phyloP scores from a whole-genome alignment of 2,113 vertebrate species.

The Pandion haliaetus region DNA sequence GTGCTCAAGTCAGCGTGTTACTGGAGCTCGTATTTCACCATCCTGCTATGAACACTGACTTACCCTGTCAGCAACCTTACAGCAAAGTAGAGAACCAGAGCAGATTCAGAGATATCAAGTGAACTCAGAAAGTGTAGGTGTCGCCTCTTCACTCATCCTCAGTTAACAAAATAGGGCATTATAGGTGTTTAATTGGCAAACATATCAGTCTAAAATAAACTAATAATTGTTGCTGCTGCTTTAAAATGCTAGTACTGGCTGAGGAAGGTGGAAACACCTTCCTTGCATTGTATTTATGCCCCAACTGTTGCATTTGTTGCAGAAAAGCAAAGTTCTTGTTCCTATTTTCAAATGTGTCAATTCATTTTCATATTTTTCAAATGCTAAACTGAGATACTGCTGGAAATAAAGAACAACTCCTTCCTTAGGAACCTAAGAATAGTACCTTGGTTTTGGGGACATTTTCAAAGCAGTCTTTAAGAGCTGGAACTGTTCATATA shows the following conservation, averaged over 20 bases:
- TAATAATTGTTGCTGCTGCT: background rate
- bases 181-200: slow-evolving; percentile 66
- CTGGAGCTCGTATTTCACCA: background rate
- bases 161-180: background rate
- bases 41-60: background rate
- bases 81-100: background rate
- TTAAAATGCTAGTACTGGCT: background rate
- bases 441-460: background rate
- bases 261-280: background rate
- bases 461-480: background rate
- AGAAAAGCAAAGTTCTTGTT: background rate
- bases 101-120: background rate
- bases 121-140: background rate
- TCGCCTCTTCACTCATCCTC: slow-evolving; percentile 1
- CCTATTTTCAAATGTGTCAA: background rate
- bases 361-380: background rate
- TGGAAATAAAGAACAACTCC: background rate
- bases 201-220: slow-evolving; percentile 46
- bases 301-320: background rate
- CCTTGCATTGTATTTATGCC: background rate
- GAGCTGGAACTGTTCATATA: background rate
- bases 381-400: background rate
- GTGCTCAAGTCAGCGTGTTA: background rate
- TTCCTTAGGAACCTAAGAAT: background rate
- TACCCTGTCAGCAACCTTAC: background rate